A percentile compares a stretch with the other conserved stretches of the same genome.
These are phyloP conservation scores for Caenorhabditis inopinata DNA, from an alignment of 1,140 invertebrate genomes.

Conservation along the genomic window DNA sequence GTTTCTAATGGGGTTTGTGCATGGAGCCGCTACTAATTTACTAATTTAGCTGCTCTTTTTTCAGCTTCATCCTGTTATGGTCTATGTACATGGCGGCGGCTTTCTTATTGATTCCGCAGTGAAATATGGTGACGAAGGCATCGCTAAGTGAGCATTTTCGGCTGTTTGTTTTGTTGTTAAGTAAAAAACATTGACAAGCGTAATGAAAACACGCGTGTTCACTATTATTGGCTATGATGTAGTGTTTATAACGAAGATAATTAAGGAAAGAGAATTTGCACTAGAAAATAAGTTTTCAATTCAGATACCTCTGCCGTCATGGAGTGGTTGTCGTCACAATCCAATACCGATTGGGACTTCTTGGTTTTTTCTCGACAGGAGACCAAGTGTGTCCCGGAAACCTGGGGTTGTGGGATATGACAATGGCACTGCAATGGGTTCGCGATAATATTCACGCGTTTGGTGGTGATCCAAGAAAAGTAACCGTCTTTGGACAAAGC, in stretches of 20 bases:
- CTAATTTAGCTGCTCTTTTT: not conserved
- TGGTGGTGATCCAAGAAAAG: slow-evolving; percentile 70
- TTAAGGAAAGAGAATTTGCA: no score
- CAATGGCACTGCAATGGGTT: slow-evolving; percentile 66
- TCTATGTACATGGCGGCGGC: slow-evolving; percentile 94
- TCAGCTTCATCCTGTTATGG: slow-evolving; percentile 78
- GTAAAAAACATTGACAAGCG: not conserved
- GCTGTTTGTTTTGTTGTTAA: not conserved
- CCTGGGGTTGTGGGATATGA: slow-evolving; percentile 67
- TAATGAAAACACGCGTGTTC: not conserved
- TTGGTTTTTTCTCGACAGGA: slow-evolving; percentile 66
- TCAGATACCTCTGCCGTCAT: slow-evolving; percentile 51
- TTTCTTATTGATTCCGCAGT: slow-evolving; percentile 90
- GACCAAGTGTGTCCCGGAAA: slow-evolving; percentile 66
- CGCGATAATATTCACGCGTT: slow-evolving; percentile 69
- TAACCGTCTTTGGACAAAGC: slow-evolving; percentile 63
- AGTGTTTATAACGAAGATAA: not conserved
- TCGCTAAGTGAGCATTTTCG: slow-evolving; percentile 42
- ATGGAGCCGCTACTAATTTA: not conserved
- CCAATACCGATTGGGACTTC: slow-evolving; percentile 56
- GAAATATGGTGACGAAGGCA: slow-evolving; percentile 86
- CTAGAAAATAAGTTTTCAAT: not conserved
- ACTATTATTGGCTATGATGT: not conserved
- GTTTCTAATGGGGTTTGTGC: slow-evolving; percentile 11
- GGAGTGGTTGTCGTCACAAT: slow-evolving; percentile 60